Conservation (phyloP, 2,888 invertebrate species). For the Stenchaetothrips biformis region DNA sequence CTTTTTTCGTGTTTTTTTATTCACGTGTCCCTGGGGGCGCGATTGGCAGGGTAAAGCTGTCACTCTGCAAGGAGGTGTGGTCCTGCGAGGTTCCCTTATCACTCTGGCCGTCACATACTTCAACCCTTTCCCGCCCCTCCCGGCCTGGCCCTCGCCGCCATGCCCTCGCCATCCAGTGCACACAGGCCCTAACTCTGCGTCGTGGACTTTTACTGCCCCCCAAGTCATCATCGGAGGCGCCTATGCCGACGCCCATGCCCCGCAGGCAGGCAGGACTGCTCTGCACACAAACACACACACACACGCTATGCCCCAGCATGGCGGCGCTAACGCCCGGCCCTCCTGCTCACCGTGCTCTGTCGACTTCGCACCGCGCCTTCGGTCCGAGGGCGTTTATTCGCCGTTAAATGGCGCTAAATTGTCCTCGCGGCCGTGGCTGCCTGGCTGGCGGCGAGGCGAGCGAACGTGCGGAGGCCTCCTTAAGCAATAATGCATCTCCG, state of each 20-base stretch:
- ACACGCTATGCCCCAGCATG: no score
- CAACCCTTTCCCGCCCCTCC: neutral
- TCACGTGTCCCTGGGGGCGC: no score
- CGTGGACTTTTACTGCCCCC: conserved; percentile 6
- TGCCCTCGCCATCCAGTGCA: neutral
- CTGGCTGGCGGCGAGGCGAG: neutral
- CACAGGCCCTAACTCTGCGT: neutral
- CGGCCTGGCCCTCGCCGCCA: neutral
- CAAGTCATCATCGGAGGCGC: neutral
- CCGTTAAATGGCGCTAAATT: neutral
- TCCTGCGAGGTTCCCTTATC: no score
- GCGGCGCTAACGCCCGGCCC: no score
- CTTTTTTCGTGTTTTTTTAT: no score
- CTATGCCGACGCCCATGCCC: neutral
- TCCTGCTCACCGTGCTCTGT: no score
- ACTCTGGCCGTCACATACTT: no score
- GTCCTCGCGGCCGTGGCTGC: neutral
- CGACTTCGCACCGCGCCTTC: no score
- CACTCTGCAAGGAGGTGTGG: no score
- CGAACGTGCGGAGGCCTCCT: neutral
- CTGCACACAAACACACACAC: neutral
- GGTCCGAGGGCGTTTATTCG: no score
- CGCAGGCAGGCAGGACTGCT: neutral
- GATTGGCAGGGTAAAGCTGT: no score
- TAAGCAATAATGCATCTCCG: conserved; percentile 18